phyloP scores from a whole-genome alignment of 1,140 invertebrate species.

The Heterodera schachtii region DNA sequence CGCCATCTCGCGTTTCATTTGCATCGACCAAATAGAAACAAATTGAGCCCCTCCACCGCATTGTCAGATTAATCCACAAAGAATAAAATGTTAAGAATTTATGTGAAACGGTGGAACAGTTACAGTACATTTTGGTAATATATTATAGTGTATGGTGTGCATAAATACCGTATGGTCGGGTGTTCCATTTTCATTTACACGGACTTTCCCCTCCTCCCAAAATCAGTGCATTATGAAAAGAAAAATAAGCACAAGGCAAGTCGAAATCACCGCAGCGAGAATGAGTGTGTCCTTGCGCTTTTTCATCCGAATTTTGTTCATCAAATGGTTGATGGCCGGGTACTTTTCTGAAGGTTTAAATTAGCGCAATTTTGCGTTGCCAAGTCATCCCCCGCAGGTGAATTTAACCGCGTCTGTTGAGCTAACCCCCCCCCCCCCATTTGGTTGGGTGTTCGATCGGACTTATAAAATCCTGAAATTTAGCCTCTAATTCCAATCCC shows the following conservation, averaged over 20 bases:
- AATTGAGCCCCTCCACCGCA: too few species aligned
- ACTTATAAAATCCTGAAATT: too few species aligned
- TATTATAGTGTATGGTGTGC: too few species aligned
- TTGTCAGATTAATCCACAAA: too few species aligned
- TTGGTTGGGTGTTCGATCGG: too few species aligned
- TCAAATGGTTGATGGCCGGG: conserved; percentile 68
- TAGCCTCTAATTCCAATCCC: too few species aligned
- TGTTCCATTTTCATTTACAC: not conserved
- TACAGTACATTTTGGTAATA: not conserved
- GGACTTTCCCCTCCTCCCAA: not conserved
- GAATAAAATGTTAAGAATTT: not conserved
- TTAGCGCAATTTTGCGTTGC: too few species aligned
- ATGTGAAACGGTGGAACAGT: not conserved
- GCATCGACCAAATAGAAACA: conserved; percentile 7
- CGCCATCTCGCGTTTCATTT: conserved; percentile 10
- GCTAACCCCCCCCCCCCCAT: too few species aligned
- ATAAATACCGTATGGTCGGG: too few species aligned
- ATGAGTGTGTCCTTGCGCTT: conserved; percentile 69
- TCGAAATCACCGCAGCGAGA: conserved; percentile 66
- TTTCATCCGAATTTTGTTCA: conserved; percentile 68
- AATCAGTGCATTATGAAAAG: conserved; percentile 67
- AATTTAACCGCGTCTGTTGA: too few species aligned
- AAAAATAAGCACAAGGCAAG: conserved; percentile 67
- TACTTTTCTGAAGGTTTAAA: conserved; percentile 66
- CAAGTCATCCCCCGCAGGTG: too few species aligned